Evolutionary conservation across 1,140 invertebrate genomes (phyloP).

Genomic region (Hestina assimilis): DNA sequence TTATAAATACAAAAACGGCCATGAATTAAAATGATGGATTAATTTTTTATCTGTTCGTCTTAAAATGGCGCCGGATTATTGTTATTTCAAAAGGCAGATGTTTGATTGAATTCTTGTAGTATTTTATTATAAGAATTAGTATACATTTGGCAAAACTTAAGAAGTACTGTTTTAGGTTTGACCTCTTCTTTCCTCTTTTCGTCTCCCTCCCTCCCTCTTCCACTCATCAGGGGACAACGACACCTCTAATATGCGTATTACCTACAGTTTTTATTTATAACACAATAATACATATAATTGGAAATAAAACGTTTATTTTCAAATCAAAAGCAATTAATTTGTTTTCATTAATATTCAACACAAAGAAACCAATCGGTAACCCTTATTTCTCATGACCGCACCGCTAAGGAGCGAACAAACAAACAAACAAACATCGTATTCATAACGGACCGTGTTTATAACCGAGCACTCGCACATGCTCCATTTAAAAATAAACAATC

Average conservation of each 20-base stretch:
- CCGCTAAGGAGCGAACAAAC: conserved; percentile 43
- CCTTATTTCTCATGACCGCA: conserved; percentile 40
- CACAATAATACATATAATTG: too few relatives aligned
- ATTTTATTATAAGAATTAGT: neutral
- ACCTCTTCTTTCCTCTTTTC: too few relatives aligned
- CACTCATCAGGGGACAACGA: too few relatives aligned
- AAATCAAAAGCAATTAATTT: too few relatives aligned
- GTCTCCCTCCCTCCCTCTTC: too few relatives aligned
- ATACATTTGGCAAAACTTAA: too few relatives aligned
- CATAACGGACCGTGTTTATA: conserved; percentile 45
- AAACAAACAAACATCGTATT: conserved; percentile 51
- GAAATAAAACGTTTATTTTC: too few relatives aligned
- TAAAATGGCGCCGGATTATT: conserved; percentile 34
- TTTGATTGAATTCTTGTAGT: conserved; percentile 5
- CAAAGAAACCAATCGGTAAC: conserved; percentile 32
- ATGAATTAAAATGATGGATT: conserved; percentile 37
- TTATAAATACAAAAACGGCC: conserved; percentile 11
- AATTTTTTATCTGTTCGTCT: conserved; percentile 22
- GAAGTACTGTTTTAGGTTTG: too few relatives aligned
- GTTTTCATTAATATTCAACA: conserved; percentile 19
- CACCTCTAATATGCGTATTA: too few relatives aligned
- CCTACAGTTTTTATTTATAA: too few relatives aligned
- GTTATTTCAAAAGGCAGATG: conserved; percentile 35
- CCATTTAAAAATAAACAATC: conserved; percentile 64
- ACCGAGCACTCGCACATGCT: conserved; percentile 54